phyloP scores from a whole-genome alignment of 2,888 invertebrate genomes.

The Ophioninae sp. region DNA sequence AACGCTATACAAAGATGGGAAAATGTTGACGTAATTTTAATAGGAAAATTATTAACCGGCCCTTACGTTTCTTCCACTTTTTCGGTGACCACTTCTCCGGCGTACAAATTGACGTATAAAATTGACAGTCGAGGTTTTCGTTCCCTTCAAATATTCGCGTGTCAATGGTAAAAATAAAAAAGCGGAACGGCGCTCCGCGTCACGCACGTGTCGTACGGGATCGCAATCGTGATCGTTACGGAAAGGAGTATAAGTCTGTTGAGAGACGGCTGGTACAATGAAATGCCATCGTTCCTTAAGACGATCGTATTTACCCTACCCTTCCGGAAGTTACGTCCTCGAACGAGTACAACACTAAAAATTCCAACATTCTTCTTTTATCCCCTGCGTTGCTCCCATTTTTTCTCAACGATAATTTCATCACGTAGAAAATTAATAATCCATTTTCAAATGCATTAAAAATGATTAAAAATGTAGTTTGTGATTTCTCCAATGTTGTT shows the following conservation, averaged over 20 bases:
- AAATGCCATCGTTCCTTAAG: constrained; percentile 56
- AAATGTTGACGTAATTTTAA: too few species aligned
- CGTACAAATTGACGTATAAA: background rate
- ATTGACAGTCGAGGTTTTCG: constrained; percentile 30
- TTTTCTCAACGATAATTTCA: background rate
- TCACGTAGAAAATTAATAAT: background rate
- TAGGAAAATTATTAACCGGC: too few species aligned
- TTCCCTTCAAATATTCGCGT: constrained; percentile 31
- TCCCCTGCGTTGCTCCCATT: background rate
- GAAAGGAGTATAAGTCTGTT: constrained; percentile 25
- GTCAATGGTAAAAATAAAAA: constrained; percentile 30
- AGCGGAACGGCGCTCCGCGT: constrained; percentile 47
- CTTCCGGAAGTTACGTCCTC: constrained; percentile 34
- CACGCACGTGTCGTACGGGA: constrained; percentile 50
- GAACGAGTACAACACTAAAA: constrained; percentile 2
- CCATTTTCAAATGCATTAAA: too few species aligned
- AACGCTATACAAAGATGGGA: background rate
- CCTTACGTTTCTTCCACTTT: too few species aligned
- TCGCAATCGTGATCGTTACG: constrained; percentile 33
- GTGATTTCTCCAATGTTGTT: too few species aligned
- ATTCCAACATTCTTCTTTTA: constrained; percentile 13
- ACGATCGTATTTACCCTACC: constrained; percentile 7
- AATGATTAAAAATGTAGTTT: too few species aligned
- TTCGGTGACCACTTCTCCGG: too few species aligned
- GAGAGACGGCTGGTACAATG: constrained; percentile 54